Base-by-base conservation (phyloP, 2,888 invertebrate genomes). In the Apamea epomidion region DNA sequence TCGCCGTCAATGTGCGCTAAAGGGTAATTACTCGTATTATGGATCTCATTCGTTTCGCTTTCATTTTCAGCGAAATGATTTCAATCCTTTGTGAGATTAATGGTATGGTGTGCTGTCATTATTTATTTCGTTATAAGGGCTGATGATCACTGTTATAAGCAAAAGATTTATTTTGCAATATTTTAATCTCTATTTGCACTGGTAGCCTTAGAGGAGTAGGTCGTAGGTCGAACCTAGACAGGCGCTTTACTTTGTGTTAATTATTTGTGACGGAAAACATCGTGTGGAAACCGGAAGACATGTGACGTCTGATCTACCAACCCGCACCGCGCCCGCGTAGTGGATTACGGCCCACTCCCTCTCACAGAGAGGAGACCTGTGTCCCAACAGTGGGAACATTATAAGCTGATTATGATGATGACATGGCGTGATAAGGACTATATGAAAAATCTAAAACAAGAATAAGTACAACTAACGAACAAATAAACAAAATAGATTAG, bases 1-100 rank as follows among this genome's bases (percentile, higher is more conserved):
- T 65, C 60, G 21, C 29, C 62, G 70, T 32, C 71, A 70, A 72
- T 67, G 69, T 74, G 74, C 65, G 62, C 29, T 80, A 71, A 83
- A 84, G 74, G 80, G 83, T 84, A 84, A 80, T 84, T 80, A 84
- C 71, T 74, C 62, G 81, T 80, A 74, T 74, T 80, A 83, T 54
- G 65, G 54, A 32, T 72, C 70, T 71, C 60, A 62, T 62, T 48
- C 51, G 29, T 80, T 72, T 74, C 60, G 80, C n/a, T 70, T 83
- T 62, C 45, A 71, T 84, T 83, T 80, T 62, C 37, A 70, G 37
- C 16, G 5, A 84, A 71, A 71, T 84, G 8, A 80, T 74, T 83
- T 80, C 69, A 80, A 79, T 80, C 45, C 64, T 84, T 84, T 79
- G n/a, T 73, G 32, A 73, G 62, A 73, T 78, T 82, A 78, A 73